Evolutionary conservation across 2,113 vertebrate species (phyloP).

Genomic region (Corythornis cristatus): DNA sequence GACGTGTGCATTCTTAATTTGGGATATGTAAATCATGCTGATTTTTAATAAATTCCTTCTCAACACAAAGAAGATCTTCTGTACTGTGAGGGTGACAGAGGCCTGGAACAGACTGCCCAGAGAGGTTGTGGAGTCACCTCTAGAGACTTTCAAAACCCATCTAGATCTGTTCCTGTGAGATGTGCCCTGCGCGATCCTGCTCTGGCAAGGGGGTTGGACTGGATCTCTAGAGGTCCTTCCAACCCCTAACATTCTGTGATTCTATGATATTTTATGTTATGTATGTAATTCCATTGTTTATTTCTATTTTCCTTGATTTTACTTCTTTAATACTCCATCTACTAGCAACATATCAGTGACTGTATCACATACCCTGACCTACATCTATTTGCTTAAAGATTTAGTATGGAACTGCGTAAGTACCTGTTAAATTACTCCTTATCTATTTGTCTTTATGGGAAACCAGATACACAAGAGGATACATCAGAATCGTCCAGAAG

Average conservation of each 20-base stretch:
- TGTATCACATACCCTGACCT: background rate
- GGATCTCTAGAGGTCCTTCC: too few species aligned
- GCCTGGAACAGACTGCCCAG: too few species aligned
- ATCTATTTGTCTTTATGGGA: background rate
- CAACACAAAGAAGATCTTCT: too few species aligned
- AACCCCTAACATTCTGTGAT: too few species aligned
- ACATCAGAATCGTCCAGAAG: background rate
- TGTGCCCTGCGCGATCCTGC: too few species aligned
- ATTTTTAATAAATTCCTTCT: background rate
- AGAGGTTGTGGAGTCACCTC: too few species aligned
- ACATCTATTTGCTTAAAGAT: background rate
- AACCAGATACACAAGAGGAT: background rate
- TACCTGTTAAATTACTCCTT: background rate
- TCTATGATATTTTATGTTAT: background rate
- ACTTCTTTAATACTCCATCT: background rate
- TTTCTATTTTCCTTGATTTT: background rate
- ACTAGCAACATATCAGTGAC: background rate
- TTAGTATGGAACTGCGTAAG: background rate
- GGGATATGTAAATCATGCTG: background rate
- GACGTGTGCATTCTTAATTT: background rate
- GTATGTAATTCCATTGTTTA: background rate
- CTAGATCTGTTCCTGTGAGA: too few species aligned
- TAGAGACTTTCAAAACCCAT: too few species aligned
- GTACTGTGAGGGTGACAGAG: too few species aligned
- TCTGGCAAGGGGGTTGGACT: too few species aligned